phyloP scores from a whole-genome alignment of 1,140 invertebrate species.

The Spodoptera litura region DNA sequence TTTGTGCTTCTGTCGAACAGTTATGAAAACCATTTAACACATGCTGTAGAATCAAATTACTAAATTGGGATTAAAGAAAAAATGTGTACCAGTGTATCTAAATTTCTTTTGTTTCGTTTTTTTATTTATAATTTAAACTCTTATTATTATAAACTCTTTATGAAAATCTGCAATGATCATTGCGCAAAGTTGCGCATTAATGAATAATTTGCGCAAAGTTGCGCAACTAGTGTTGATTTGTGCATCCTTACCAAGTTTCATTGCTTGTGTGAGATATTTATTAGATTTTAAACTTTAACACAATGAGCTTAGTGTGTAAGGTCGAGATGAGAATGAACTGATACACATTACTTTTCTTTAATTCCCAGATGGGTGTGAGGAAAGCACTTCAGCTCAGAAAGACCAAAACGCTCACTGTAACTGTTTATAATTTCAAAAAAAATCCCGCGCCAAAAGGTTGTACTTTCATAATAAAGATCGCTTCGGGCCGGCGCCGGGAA shows the following conservation, averaged over 20 bases:
- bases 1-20: too few species aligned
- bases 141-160: too few species aligned
- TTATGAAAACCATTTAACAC: too few species aligned
- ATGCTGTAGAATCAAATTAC: too few species aligned
- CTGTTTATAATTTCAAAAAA: neutral
- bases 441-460: neutral
- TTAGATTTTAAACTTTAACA: neutral
- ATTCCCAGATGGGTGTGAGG: constrained; percentile 28
- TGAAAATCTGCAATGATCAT: too few species aligned
- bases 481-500: constrained; percentile 5
- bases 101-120: neutral
- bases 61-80: constrained; percentile 24
- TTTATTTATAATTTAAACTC: too few species aligned
- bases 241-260: neutral
- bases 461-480: neutral
- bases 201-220: too few species aligned
- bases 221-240: neutral
- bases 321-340: neutral
- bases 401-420: neutral
- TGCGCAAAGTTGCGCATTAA: too few species aligned
- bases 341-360: constrained; percentile 32
- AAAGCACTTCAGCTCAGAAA: constrained; percentile 9
- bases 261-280: neutral
- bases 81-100: neutral
- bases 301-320: neutral